These are phyloP conservation scores for Antigone vipio DNA, from an alignment of 2,113 vertebrate species.

Conservation along the genomic window DNA sequence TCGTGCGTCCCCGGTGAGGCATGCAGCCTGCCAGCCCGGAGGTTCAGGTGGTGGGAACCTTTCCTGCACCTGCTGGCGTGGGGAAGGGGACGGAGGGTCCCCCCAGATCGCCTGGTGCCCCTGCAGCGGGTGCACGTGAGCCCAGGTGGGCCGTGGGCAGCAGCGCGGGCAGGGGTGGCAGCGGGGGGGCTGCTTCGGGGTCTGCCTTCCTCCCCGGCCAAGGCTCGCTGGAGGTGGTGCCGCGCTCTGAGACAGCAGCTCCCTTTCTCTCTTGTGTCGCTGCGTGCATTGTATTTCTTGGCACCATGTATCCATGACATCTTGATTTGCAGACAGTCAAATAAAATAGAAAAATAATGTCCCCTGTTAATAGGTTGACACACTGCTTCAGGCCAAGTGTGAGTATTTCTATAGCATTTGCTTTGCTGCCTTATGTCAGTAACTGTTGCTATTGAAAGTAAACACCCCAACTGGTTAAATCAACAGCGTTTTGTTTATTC, in stretches of 20 bases:
- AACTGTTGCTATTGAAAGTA: conserved; percentile 66
- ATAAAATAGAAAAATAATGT: conserved; percentile 55
- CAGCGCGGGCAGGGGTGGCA: neutral
- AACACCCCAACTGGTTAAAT: conserved; percentile 64
- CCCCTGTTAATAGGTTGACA: conserved; percentile 40
- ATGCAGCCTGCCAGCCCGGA: neutral
- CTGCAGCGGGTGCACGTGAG: neutral
- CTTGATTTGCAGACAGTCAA: conserved; percentile 39
- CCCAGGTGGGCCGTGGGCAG: neutral
- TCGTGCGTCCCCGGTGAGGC: neutral
- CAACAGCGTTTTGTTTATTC: conserved; percentile 65
- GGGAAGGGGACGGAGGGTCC: neutral
- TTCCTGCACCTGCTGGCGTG: neutral
- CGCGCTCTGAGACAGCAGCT: neutral
- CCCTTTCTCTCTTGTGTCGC: neutral
- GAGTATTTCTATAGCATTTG: conserved; percentile 39
- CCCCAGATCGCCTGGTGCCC: rapidly evolving
- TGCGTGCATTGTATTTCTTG: conserved; percentile 18
- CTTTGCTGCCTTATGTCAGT: conserved; percentile 44
- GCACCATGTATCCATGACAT: neutral
- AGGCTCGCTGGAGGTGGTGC: neutral
- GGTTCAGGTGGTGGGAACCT: rapidly evolving
- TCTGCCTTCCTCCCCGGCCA: neutral
- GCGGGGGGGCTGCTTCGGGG: neutral
- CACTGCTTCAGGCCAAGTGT: conserved; percentile 31